Base-by-base conservation (phyloP, 1,140 invertebrate species). In the Drosophila hydei region DNA sequence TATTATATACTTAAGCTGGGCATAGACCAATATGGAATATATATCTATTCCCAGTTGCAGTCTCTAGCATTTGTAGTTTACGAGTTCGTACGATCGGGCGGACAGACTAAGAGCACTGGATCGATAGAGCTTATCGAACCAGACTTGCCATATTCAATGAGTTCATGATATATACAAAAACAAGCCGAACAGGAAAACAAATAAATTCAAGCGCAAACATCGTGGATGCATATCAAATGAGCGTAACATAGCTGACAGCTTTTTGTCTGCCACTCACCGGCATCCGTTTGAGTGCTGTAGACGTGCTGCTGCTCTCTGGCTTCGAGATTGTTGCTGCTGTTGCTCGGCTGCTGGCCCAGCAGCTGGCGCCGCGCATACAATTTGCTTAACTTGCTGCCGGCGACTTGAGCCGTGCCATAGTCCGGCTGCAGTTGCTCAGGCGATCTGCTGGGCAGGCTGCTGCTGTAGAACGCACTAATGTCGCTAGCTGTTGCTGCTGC, bases 311-410 rank as follows among this genome's bases (percentile, higher is more conserved):
- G 73, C 40, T 80, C 79, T 36, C 70, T 63, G 1, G 64, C 80
- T 18, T 85, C 77, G 38, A 77, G 27, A 59, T 72, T 77, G 48
- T 42, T 68, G 56, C 67, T 77, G 58, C 51, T 62, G 56, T 65
- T 78, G 63, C 36, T 73, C 3, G 14, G 59, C 14, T 64, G 72
- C 36, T 89, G 80, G 0, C 81, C 81, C 40, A 88, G 14, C 6
- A 83, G 69, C 40, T 88, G 90, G 1, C 85, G 76, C 7, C 84
- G 73, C 2, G 75, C 83, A 61, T 89, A 91, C 7, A 91, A 76
- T 59, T 91, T 91, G 40, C 84, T 79, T 43, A 90, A 42, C 54
- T 91, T 91, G 51, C 79, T 85, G 58, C 71, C 67, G 7, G 38
- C 38, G 50, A 78, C 72, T 30, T 63, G 43, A 3, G 2, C 23